These are phyloP conservation scores for Clinocottus analis DNA, from an alignment of 2,113 vertebrate genomes.

Conservation along the genomic window DNA sequence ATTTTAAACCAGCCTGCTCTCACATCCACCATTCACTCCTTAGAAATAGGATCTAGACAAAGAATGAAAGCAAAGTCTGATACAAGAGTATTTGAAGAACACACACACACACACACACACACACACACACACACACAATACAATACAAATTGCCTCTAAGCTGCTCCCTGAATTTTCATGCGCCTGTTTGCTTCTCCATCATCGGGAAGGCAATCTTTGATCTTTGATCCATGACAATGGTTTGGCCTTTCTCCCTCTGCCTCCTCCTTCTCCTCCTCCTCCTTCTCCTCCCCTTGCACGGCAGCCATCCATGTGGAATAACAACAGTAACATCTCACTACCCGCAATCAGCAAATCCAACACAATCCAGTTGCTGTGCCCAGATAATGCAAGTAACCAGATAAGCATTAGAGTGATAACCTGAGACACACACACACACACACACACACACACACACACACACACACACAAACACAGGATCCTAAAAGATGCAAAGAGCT, in stretches of 20 bases:
- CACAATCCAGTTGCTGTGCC: slow-evolving; percentile 59
- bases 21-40: slow-evolving; percentile 21
- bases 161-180: slow-evolving; percentile 59
- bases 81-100: slow-evolving; percentile 27
- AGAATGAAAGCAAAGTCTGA: slow-evolving; percentile 17
- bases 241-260: slow-evolving; percentile 57
- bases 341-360: slow-evolving; percentile 53
- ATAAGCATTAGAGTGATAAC: slow-evolving; percentile 71
- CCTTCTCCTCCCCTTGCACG: slow-evolving; percentile 26
- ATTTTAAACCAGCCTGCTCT: slow-evolving; percentile 14
- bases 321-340: slow-evolving; percentile 63
- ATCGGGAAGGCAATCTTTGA: slow-evolving; percentile 63
- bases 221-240: slow-evolving; percentile 73
- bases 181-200: slow-evolving; percentile 52
- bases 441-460: slow-evolving; percentile 22
- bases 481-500: not conserved
- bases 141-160: slow-evolving; percentile 24
- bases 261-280: not conserved
- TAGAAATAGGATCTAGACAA: slow-evolving; percentile 27
- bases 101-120: slow-evolving; percentile 6
- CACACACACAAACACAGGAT: not conserved
- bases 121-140: slow-evolving; percentile 4
- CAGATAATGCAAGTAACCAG: slow-evolving; percentile 71
- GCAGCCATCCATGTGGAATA: slow-evolving; percentile 57
- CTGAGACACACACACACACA: slow-evolving; percentile 29